phyloP scores from a whole-genome alignment of 2,888 invertebrate species.

The Rotaria socialis region DNA sequence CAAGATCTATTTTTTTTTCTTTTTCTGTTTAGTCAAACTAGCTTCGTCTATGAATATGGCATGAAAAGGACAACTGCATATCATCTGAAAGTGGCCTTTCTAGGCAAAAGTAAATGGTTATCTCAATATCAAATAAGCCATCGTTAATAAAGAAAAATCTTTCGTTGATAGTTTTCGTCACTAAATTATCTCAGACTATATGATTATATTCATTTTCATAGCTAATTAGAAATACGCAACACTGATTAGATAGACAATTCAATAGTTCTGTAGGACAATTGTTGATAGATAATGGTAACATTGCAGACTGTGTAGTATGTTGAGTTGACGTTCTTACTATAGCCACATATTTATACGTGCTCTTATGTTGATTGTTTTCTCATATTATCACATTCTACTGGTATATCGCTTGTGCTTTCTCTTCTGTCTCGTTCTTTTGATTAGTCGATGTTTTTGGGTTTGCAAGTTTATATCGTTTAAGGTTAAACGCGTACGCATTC shows the following conservation, averaged over 20 bases:
- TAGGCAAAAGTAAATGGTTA: not conserved
- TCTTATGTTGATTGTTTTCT: conserved; percentile 19
- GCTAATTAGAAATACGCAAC: not conserved
- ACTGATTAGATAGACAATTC: not conserved
- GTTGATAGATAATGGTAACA: not conserved
- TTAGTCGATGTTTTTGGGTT: not conserved
- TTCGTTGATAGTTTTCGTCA: not conserved
- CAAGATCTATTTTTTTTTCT: not conserved
- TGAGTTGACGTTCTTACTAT: not conserved
- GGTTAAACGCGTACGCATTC: not conserved
- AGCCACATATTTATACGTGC: not conserved
- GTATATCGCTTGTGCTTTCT: not conserved
- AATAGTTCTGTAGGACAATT: not conserved
- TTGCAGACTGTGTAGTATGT: not conserved
- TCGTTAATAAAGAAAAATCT: not conserved
- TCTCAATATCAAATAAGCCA: not conserved
- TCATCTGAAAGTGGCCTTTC: not conserved
- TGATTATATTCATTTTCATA: not conserved
- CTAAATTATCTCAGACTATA: not conserved
- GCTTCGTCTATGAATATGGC: not conserved
- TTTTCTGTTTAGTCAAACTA: not conserved
- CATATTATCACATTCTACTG: not conserved
- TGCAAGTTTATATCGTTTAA: not conserved
- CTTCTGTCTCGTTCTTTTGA: not conserved
- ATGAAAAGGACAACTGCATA: not conserved